These are phyloP conservation scores for Drosophila equinoxialis DNA, from an alignment of 1,140 invertebrate genomes.

Conservation along the genomic window DNA sequence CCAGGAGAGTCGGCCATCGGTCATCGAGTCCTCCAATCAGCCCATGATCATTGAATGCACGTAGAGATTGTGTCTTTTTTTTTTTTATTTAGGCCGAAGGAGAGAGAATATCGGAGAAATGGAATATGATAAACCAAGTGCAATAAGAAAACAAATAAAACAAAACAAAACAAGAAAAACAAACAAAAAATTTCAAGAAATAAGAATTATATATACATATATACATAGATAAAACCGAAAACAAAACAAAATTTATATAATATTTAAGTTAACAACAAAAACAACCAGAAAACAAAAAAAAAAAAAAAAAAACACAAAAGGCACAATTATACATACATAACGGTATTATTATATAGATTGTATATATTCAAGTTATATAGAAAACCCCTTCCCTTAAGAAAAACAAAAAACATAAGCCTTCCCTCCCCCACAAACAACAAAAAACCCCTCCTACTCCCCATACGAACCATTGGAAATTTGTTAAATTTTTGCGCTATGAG, in stretches of 20 bases:
- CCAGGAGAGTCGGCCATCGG: conserved; percentile 89
- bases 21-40: conserved; percentile 92
- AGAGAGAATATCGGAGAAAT: conserved; percentile 18
- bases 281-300: conserved; percentile 24
- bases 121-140: conserved; percentile 68
- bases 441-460: not conserved
- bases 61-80: conserved; percentile 82
- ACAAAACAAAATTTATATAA: conserved; percentile 24
- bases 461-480: conserved; percentile 10
- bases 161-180: conserved; percentile 39
- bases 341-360: conserved; percentile 77
- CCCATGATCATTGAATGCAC: conserved; percentile 94
- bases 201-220: not conserved
- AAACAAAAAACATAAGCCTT: conserved; percentile 23
- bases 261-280: conserved; percentile 36
- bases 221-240: not conserved
- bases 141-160: conserved; percentile 65
- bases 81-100: not conserved
- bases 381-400: conserved; percentile 6
- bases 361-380: conserved; percentile 51
- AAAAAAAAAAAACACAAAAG: conserved; percentile 25
- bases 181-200: not conserved
- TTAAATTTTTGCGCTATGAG: conserved; percentile 66
- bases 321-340: conserved; percentile 75
- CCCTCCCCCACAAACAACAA: too few species aligned